These are phyloP conservation scores for Acestrorhynchus altus DNA, from an alignment of 2,797 vertebrate species.

Conservation along the genomic window DNA sequence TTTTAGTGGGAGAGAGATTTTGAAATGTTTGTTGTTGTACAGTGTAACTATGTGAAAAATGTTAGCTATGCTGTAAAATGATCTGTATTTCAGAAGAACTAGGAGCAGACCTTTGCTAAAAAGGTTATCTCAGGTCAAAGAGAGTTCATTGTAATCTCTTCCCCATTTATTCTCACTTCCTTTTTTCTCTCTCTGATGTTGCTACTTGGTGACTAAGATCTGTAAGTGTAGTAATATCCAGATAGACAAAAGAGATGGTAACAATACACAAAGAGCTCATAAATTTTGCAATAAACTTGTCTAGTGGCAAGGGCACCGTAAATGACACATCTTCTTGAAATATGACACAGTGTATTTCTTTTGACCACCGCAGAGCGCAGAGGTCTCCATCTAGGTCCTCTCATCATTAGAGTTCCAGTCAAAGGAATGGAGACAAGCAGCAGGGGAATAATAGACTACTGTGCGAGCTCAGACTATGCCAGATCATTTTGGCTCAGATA, in stretches of 20 bases:
- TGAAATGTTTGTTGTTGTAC: not conserved
- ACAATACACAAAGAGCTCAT: not conserved
- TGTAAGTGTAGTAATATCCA: not conserved
- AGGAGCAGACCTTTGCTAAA: not conserved
- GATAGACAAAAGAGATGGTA: not conserved
- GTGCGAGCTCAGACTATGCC: not conserved
- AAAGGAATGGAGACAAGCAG: not conserved
- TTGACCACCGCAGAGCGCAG: not conserved
- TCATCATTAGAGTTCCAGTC: not conserved
- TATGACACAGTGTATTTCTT: not conserved
- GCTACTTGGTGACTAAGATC: not conserved
- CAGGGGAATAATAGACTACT: slow-evolving; percentile 23
- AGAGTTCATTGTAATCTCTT: not conserved
- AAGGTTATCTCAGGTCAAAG: not conserved
- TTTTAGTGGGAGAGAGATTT: too few species aligned
- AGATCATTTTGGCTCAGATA: slow-evolving; percentile 25
- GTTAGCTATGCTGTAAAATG: not conserved
- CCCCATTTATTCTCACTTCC: not conserved
- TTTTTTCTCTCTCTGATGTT: not conserved
- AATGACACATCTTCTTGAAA: not conserved
- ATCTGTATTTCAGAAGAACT: not conserved
- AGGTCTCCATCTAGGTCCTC: not conserved
- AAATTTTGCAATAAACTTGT: not conserved
- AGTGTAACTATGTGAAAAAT: too few species aligned
- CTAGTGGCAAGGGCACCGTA: not conserved